These are phyloP conservation scores for Hemibagrus wyckioides DNA, from an alignment of 2,113 vertebrate genomes.

Conservation along the genomic window DNA sequence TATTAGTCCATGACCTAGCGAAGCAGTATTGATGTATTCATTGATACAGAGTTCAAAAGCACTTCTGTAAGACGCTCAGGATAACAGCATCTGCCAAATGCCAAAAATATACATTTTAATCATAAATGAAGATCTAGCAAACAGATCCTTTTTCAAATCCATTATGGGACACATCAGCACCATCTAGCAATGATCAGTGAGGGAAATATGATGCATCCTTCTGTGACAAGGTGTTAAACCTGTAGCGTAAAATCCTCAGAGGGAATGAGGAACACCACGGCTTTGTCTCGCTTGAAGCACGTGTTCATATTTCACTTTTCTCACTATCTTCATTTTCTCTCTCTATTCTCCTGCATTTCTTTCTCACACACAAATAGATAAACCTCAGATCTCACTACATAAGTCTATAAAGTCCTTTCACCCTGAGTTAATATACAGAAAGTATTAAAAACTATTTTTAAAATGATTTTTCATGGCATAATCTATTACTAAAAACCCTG, in stretches of 20 bases:
- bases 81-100: no score
- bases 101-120: no score
- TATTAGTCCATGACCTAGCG: no score
- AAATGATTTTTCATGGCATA: not conserved
- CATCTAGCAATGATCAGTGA: slow-evolving; percentile 20
- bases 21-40: no score
- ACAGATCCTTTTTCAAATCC: not conserved
- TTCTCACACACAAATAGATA: not conserved
- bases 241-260: not conserved
- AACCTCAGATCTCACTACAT: not conserved
- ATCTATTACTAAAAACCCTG: not conserved
- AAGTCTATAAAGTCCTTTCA: not conserved
- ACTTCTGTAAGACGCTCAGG: no score
- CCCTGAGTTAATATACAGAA: not conserved
- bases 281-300: not conserved
- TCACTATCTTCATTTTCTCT: not conserved
- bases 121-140: no score
- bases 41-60: no score
- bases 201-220: slow-evolving; percentile 33
- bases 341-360: not conserved
- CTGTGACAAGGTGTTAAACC: slow-evolving; percentile 31
- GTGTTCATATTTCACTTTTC: not conserved
- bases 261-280: not conserved
- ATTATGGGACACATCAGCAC: not conserved
- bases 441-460: not conserved